These are phyloP conservation scores for Microcebus murinus DNA, from an alignment of 2,113 vertebrate species.

Conservation along the genomic window DNA sequence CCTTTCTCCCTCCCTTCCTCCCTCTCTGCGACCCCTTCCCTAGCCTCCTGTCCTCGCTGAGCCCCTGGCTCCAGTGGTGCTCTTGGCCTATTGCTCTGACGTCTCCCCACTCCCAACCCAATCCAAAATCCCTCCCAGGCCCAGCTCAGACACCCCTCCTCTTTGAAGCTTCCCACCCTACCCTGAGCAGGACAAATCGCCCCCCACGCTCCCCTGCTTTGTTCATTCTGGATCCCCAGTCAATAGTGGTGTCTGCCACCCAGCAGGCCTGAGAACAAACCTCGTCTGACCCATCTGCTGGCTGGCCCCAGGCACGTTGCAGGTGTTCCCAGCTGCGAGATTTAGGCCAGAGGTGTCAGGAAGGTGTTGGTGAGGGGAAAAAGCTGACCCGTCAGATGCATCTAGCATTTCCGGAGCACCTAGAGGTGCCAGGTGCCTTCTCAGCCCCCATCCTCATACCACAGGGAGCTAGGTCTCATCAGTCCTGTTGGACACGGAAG, in stretches of 20 bases:
- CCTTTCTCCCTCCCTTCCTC: not conserved
- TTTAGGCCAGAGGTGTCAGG: not conserved
- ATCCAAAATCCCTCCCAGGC: not conserved
- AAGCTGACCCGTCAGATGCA: not conserved
- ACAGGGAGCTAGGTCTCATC: not conserved
- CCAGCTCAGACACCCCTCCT: not conserved
- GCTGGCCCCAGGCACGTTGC: not conserved
- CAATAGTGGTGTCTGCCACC: not conserved
- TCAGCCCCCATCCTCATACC: not conserved
- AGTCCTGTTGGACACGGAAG: not conserved
- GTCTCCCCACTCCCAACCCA: not conserved
- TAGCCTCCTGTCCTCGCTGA: not conserved
- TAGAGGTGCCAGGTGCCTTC: not conserved
- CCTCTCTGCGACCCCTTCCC: not conserved
- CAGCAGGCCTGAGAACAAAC: not conserved
- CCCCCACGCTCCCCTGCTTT: not conserved
- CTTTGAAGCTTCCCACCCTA: slow-evolving; percentile 19
- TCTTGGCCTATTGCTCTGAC: not conserved
- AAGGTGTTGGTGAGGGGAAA: not conserved
- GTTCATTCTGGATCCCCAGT: not conserved
- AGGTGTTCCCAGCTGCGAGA: not conserved
- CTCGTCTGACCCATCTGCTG: not conserved
- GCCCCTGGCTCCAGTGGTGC: not conserved
- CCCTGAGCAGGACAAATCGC: not conserved
- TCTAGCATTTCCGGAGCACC: not conserved